These are phyloP conservation scores for Tetramorium parvispinum DNA, from an alignment of 1,140 invertebrate genomes.

Conservation along the genomic window DNA sequence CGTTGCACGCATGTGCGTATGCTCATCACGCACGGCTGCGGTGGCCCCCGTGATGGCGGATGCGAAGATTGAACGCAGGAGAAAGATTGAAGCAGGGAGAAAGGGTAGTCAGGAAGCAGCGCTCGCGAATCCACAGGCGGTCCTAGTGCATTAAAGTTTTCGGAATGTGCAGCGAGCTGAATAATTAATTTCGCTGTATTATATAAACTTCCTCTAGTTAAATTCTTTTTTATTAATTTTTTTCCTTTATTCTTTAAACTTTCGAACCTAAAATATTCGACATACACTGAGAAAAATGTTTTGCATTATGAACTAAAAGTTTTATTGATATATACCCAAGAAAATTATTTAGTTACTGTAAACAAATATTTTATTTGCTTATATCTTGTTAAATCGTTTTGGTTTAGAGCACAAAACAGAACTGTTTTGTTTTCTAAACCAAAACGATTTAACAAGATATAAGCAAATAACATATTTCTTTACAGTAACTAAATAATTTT, in stretches of 20 bases:
- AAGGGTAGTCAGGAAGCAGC: slow-evolving; percentile 15
- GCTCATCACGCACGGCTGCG: slow-evolving; percentile 74
- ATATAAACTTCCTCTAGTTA: not conserved
- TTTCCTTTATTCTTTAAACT: not conserved
- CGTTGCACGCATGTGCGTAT: slow-evolving; percentile 67
- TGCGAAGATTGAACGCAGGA: slow-evolving; percentile 53
- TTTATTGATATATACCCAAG: no score
- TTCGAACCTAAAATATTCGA: not conserved
- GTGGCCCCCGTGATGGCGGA: slow-evolving; percentile 52
- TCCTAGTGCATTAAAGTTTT: not conserved
- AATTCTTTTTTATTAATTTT: not conserved
- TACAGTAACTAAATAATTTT: no score
- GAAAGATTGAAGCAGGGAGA: slow-evolving; percentile 20
- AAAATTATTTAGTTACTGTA: no score
- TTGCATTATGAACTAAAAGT: no score
- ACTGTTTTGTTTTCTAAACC: no score
- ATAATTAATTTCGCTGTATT: not conserved
- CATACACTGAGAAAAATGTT: no score
- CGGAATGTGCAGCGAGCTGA: not conserved
- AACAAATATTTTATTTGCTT: no score
- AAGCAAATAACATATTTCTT: no score
- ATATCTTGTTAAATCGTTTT: no score
- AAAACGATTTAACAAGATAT: no score
- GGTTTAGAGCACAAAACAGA: no score
- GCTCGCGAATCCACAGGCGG: slow-evolving; percentile 16